A percentile compares a stretch with the other conserved stretches of the same genome.
Evolutionary conservation across 1,140 invertebrate species (phyloP).

Genomic region (Papilio aristodemus): DNA sequence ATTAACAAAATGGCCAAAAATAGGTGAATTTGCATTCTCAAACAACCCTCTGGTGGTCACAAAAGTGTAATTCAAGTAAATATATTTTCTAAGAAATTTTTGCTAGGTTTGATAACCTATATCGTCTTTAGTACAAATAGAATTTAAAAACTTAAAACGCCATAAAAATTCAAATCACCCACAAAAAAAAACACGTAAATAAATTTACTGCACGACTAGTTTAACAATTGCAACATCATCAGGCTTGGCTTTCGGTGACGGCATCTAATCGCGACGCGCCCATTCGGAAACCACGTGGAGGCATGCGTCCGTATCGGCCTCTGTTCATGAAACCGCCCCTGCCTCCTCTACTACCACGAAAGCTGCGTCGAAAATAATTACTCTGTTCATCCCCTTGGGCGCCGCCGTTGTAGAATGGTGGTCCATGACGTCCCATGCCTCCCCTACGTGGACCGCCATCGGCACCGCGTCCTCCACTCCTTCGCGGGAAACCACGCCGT

Average conservation of each 20-base stretch:
- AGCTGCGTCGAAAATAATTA: conserved; percentile 74
- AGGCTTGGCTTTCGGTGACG: conserved; percentile 27
- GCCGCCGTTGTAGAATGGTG: conserved; percentile 59
- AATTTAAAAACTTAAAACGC: neutral
- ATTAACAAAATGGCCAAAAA: neutral
- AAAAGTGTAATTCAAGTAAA: neutral
- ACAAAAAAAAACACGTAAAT: neutral
- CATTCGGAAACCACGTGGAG: conserved; percentile 59
- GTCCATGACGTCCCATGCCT: conserved; percentile 65
- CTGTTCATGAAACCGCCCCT: conserved; percentile 63
- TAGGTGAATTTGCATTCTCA: neutral
- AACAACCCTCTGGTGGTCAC: neutral
- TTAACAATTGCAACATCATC: neutral
- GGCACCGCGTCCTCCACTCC: conserved; percentile 70
- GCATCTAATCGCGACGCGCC: conserved; percentile 38
- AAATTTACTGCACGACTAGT: neutral
- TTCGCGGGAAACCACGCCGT: conserved; percentile 84
- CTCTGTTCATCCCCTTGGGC: conserved; percentile 70
- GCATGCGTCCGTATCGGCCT: conserved; percentile 63
- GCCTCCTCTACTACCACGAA: conserved; percentile 70
- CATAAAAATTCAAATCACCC: neutral
- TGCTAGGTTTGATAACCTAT: conserved; percentile 6
- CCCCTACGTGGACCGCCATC: conserved; percentile 72
- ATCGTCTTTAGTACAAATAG: neutral
- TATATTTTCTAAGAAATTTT: neutral